Percentiles rank a stretch among this genome's conserved stretches.
phyloP scores from a whole-genome alignment of 2,888 invertebrate genomes.

The Cordilura impudica region DNA sequence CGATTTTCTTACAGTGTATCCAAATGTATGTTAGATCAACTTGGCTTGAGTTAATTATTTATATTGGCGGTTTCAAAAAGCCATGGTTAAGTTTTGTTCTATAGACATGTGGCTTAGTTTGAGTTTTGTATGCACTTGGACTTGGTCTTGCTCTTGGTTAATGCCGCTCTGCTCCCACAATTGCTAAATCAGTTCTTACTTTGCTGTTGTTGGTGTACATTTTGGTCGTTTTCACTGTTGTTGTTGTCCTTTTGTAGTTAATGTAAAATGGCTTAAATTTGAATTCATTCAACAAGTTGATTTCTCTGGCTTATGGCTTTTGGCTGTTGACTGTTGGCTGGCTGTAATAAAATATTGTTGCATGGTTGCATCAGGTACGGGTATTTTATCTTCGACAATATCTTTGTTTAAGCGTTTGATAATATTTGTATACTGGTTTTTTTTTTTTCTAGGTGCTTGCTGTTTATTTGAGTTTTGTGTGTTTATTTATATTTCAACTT shows the following conservation, averaged over 20 bases:
- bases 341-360: slow-evolving; percentile 24
- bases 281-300: slow-evolving; percentile 60
- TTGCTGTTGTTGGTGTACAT: background rate
- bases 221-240: background rate
- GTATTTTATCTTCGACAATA: slow-evolving; percentile 48
- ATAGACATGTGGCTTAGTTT: slow-evolving; percentile 19
- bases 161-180: slow-evolving; percentile 55
- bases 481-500: slow-evolving; percentile 53
- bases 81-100: slow-evolving; percentile 27
- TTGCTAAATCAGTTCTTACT: slow-evolving; percentile 53
- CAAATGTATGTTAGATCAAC: background rate
- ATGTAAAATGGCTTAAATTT: slow-evolving; percentile 29
- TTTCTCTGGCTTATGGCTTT: slow-evolving; percentile 19
- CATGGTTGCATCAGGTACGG: slow-evolving; percentile 46
- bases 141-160: slow-evolving; percentile 72
- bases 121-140: slow-evolving; percentile 63
- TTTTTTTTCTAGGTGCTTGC: slow-evolving; percentile 8
- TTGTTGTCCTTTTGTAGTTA: slow-evolving; percentile 22
- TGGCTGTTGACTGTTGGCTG: background rate
- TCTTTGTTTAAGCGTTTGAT: slow-evolving; percentile 44
- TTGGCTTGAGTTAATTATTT: background rate
- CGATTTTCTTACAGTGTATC: slow-evolving; percentile 4
- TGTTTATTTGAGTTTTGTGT: slow-evolving; percentile 29
- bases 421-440: slow-evolving; percentile 29
- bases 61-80: slow-evolving; percentile 22